These are phyloP conservation scores for Carposina sasakii DNA, from an alignment of 1,140 invertebrate genomes.

Conservation along the genomic window DNA sequence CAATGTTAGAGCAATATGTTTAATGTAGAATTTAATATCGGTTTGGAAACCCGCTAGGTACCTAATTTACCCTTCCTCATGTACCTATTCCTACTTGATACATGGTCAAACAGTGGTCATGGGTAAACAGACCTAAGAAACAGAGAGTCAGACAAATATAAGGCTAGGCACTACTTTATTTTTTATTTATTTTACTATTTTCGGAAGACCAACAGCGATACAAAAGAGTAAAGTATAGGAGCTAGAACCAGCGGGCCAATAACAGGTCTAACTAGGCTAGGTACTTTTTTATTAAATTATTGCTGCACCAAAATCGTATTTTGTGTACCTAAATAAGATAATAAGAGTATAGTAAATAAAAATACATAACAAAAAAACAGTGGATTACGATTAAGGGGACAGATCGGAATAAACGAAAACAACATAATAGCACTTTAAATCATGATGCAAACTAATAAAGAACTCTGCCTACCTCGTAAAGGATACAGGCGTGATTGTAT, in stretches of 20 bases:
- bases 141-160: neutral
- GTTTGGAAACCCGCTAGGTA: constrained; percentile 31
- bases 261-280: no score
- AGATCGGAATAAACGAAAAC: no score
- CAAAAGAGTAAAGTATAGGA: no score
- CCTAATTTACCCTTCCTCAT: neutral
- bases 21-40: constrained; percentile 56
- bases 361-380: no score
- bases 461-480: neutral
- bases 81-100: neutral
- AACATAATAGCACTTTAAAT: neutral
- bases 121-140: neutral
- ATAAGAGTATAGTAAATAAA: no score
- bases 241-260: no score
- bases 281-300: no score
- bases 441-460: neutral
- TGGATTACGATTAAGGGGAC: no score
- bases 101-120: neutral
- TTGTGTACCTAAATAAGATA: no score
- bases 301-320: no score
- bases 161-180: neutral
- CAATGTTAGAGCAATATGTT: constrained; percentile 54
- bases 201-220: no score
- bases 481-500: neutral
- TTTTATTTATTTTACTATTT: neutral